phyloP scores from a whole-genome alignment of 2,113 vertebrate species.

The Phainopepla nitens region DNA sequence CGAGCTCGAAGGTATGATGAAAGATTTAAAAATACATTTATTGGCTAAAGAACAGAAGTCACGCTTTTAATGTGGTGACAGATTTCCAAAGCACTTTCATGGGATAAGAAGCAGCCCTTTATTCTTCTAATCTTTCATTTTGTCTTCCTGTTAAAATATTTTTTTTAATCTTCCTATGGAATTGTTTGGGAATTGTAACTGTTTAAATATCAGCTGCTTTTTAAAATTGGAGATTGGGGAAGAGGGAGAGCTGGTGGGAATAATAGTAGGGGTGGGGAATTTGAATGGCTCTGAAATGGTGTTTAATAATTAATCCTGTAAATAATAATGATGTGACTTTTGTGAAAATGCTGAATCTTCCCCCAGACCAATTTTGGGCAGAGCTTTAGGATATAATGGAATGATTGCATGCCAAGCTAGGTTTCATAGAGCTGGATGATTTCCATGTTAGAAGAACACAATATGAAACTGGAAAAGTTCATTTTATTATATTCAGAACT shows the following conservation, averaged over 20 bases:
- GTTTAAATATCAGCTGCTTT: background rate
- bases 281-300: background rate
- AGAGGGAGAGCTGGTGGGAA: background rate
- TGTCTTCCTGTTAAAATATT: background rate
- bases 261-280: background rate
- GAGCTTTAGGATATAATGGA: background rate
- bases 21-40: background rate
- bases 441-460: background rate
- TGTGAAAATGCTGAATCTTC: background rate
- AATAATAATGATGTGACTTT: background rate
- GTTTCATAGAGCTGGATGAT: background rate
- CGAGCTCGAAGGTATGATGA: slow-evolving; percentile 82
- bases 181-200: background rate
- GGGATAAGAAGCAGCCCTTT: background rate
- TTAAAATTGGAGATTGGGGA: background rate
- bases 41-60: background rate
- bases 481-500: background rate
- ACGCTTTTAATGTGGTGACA: background rate
- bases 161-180: background rate
- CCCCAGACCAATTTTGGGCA: background rate
- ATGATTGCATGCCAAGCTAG: background rate
- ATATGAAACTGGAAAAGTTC: background rate
- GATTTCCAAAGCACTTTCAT: background rate
- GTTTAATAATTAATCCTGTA: background rate
- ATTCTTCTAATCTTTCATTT: background rate